phyloP scores from a whole-genome alignment of 37 sponge, comb jelly and placozoan species.

The Spongilla lacustris region DNA sequence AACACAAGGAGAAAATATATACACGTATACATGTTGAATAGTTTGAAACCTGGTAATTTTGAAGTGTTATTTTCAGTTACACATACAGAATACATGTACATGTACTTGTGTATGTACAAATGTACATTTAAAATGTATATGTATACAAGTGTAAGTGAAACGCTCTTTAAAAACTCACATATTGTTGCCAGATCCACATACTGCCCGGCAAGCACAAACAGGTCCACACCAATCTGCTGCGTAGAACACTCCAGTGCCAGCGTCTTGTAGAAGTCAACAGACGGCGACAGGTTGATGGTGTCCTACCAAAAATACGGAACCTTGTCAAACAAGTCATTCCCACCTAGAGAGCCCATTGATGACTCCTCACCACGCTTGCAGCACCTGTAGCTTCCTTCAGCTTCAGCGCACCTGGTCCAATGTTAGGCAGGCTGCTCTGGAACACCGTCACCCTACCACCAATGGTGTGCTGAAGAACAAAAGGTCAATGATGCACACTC shows the following conservation, averaged over 20 bases:
- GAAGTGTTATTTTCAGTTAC: too few species aligned
- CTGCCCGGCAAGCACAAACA: conserved; percentile 79
- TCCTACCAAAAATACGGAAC: conserved; percentile 47
- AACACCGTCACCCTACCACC: conserved; percentile 86
- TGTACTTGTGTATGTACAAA: conserved; percentile 12
- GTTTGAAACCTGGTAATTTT: too few species aligned
- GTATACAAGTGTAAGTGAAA: too few species aligned
- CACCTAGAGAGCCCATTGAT: too few species aligned
- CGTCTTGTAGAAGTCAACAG: conserved; percentile 96
- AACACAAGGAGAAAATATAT: too few species aligned
- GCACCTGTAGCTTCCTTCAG: conserved; percentile 17
- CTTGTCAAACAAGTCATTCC: too few species aligned
- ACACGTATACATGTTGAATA: too few species aligned
- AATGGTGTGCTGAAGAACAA: conserved; percentile 36
- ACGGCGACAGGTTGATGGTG: conserved; percentile 73
- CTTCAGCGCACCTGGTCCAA: conserved; percentile 84
- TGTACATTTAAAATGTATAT: neutral
- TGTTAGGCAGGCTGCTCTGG: conserved; percentile 57
- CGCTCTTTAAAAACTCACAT: conserved; percentile 36
- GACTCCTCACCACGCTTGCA: neutral
- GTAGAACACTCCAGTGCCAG: conserved; percentile 90
- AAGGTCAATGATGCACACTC: neutral
- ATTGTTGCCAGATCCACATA: conserved; percentile 76
- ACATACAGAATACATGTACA: conserved; percentile 9
- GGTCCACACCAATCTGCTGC: conserved; percentile 93